Evolutionary conservation across 2,113 vertebrate genomes (phyloP).

Genomic region (Porphyrio hochstetteri): DNA sequence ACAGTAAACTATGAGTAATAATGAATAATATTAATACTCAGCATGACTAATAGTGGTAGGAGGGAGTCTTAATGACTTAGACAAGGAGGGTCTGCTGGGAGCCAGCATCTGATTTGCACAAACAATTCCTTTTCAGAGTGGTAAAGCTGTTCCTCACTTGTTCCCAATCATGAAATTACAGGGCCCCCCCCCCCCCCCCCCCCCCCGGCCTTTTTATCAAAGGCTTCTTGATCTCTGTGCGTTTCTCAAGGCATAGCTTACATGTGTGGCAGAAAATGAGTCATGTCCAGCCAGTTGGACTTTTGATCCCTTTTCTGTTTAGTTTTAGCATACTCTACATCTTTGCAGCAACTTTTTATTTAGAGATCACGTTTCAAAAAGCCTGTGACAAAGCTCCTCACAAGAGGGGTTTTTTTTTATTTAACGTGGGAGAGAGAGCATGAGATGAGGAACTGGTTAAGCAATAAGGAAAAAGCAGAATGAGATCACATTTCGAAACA

Average conservation of each 20-base stretch:
- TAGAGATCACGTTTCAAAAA: constrained; percentile 47
- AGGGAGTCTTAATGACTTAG: constrained; percentile 46
- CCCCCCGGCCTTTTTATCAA: neutral
- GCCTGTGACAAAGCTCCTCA: neutral
- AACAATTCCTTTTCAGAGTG: neutral
- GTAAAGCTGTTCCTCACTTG: neutral
- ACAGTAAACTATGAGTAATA: constrained; percentile 58
- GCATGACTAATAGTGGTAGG: constrained; percentile 49
- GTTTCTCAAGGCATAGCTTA: neutral
- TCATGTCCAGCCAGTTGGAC: neutral
- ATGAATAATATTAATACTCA: constrained; percentile 58
- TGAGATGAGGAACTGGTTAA: constrained; percentile 13
- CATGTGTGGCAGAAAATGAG: constrained; percentile 1
- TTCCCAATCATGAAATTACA: neutral
- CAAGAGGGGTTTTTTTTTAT: neutral
- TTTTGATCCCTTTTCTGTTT: constrained; percentile 2
- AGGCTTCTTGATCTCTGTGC: neutral
- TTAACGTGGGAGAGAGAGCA: neutral
- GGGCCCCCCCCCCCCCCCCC: neutral
- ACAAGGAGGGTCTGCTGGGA: constrained; percentile 40
- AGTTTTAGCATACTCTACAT: neutral
- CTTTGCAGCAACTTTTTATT: neutral
- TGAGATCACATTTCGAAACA: neutral
- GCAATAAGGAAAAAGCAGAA: neutral
- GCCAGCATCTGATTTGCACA: neutral